Evolutionary conservation across 2,797 vertebrate species (phyloP), one percentile per base, ranked within the genome.

Genomic region (Pangasius mekongensis): DNA sequence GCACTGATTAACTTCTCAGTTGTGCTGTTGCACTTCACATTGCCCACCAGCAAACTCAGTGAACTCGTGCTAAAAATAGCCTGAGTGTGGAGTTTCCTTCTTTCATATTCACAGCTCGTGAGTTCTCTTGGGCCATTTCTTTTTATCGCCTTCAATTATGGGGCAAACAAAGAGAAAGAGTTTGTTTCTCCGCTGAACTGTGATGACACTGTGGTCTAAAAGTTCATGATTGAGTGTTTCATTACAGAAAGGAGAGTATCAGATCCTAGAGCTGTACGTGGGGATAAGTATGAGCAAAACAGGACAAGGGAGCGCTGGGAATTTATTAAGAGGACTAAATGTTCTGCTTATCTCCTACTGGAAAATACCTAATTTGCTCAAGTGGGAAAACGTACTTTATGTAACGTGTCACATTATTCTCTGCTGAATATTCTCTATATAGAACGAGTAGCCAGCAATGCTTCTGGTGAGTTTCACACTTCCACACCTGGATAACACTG

Each of bases 61-160:
- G 47, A 84, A 84, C 64, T 54, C 18, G 0, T 24, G 47, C 86
- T 87, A 87, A 71, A 87, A 87, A 87, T 87, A 87, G 18, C 64
- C 83, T 24, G 33, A 67, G 85, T 27, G 10, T 81, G 86, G 86
- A 82, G 52, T 60, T 71, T 56, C 77, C 86, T 87, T 47, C 18
- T 30, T 56, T 82, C 62, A 24, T 52, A 9, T 33, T 66, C 74
- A 71, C 77, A 56, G 83, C 64, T 54, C 30, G 14, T 3, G 0
- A 52, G 33, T 11, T 52, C 64, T 84, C 5, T 33, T 4, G 39
- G 83, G 27, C n/a, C 47, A 54, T 84, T 84, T 84, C 43, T 84
- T 69, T 84, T 69, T 69, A 84, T 84, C 20, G n/a, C 47, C 64
- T 54, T 69, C 49, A 84, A 84, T 84, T 69, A 54, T 8, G 2